Evolutionary conservation across 2,113 vertebrate genomes (phyloP).

Genomic region (Dascyllus trimaculatus): DNA sequence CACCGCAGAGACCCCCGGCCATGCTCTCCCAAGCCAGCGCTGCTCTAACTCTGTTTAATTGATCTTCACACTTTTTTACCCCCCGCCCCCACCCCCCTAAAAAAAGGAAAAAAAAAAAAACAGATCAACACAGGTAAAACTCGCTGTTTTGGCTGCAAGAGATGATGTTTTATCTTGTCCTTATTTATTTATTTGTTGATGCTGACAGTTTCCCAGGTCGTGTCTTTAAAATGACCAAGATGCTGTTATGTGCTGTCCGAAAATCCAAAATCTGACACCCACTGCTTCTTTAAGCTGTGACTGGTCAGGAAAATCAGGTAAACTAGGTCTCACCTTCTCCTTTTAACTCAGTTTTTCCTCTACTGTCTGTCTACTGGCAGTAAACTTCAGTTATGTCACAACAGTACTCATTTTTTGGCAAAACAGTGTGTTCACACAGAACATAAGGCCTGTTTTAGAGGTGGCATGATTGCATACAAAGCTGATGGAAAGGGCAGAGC

Average conservation of each 20-base stretch:
- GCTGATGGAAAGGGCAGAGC: no score
- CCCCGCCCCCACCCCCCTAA: rapidly evolving
- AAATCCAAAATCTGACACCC: no score
- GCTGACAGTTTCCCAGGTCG: neutral
- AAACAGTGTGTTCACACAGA: no score
- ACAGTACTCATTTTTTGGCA: no score
- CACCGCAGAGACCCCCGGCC: constrained; percentile 68
- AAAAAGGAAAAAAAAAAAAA: neutral
- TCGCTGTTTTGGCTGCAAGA: constrained; percentile 27
- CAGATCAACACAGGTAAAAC: constrained; percentile 37
- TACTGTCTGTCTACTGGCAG: no score
- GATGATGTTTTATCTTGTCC: neutral
- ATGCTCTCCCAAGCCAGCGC: constrained; percentile 41
- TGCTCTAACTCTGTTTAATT: constrained; percentile 47
- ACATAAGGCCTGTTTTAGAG: no score
- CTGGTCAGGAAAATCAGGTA: neutral
- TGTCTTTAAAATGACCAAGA: neutral
- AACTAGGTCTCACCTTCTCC: neutral
- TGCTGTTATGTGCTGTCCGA: no score
- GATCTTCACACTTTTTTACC: constrained; percentile 52
- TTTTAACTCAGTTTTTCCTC: no score
- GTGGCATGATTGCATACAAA: no score
- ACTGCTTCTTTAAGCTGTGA: neutral
- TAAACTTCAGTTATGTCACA: no score
- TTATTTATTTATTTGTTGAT: neutral